Base-by-base conservation (phyloP, 2,113 vertebrate genomes). In the Phyllostomus discolor region DNA sequence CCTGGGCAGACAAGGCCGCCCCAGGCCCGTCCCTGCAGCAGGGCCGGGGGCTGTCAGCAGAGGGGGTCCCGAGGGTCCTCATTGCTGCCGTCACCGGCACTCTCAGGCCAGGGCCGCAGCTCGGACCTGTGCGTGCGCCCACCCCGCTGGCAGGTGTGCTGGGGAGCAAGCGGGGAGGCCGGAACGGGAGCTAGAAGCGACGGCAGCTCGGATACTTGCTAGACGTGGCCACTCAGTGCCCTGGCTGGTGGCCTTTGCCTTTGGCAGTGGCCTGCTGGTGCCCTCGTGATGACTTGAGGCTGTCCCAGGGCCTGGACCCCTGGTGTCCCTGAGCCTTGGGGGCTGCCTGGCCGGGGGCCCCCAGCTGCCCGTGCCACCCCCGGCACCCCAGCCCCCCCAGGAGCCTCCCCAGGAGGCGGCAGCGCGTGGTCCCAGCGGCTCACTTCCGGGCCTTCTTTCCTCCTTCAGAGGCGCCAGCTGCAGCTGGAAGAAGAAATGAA, bases 401-500 rank as follows among this genome's bases (percentile, higher is more conserved):
- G 31, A 31, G 12, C 41, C 41, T 12, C 59, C 64, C 28, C 31
- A 17, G 64, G 31, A 67, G 33, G 66, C 17, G 33, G 35, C 67
- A 38, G 4, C 2, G 0, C 15, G 0, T n/a, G 50, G 59, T 81
- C 33, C 7, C 8, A 9, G 62, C 8, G 1, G 9, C 26, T 87
- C 10, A 52, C 46, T 52, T 82, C 81, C 6, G 0, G 31, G 9
- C 67, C 12, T 24, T 20, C 22, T 73, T 76, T 67, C 52, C 70
- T 81, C 54, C 67, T 73, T 80, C 22, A 67, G 31, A 54, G 67
- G 17, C 75, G 17, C 67, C 48, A 20, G 31, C 66, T 88, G 64
- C 62, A 43, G 26, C 50, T 93, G 43, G 80, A 91, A 85, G 90
- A 70, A 93, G 95, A 91, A 88, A 62, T 15, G 79, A 94, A 86